A percentile compares a stretch with the other conserved stretches of the same genome.
These are phyloP conservation scores for Caenorhabditis remanei DNA, from an alignment of 1,140 invertebrate genomes.

Conservation along the genomic window DNA sequence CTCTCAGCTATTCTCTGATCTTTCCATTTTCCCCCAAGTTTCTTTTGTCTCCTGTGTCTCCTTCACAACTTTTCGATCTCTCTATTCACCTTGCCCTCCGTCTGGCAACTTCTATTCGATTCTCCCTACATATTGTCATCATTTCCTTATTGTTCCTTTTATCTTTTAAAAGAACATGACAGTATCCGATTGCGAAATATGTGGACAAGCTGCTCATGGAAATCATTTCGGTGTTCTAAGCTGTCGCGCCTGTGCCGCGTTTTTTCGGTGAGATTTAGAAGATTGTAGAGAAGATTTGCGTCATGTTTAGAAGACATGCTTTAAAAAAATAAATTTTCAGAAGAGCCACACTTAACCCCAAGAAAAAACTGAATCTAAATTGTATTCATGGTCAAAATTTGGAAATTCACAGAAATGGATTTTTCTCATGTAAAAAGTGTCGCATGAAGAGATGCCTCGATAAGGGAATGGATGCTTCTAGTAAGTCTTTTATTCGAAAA, in stretches of 20 bases:
- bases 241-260: constrained; percentile 25
- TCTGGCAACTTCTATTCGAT: background rate
- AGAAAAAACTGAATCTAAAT: constrained; percentile 7
- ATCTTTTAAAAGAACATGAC: background rate
- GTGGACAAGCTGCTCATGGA: constrained; percentile 26
- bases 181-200: background rate
- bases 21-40: background rate
- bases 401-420: constrained; percentile 12
- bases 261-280: background rate
- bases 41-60: background rate
- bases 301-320: background rate
- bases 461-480: constrained; percentile 27
- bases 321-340: background rate
- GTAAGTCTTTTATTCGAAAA: constrained; percentile 1
- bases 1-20: background rate
- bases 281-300: background rate
- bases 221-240: constrained; percentile 25
- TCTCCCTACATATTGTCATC: background rate
- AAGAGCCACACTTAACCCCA: constrained; percentile 26
- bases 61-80: background rate
- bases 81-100: background rate
- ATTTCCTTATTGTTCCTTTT: background rate
- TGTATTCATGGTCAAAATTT: constrained; percentile 27
- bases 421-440: constrained; percentile 36
- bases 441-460: background rate